Conservation (phyloP, 2,797 vertebrate genomes). For the Poecilia wingei region DNA sequence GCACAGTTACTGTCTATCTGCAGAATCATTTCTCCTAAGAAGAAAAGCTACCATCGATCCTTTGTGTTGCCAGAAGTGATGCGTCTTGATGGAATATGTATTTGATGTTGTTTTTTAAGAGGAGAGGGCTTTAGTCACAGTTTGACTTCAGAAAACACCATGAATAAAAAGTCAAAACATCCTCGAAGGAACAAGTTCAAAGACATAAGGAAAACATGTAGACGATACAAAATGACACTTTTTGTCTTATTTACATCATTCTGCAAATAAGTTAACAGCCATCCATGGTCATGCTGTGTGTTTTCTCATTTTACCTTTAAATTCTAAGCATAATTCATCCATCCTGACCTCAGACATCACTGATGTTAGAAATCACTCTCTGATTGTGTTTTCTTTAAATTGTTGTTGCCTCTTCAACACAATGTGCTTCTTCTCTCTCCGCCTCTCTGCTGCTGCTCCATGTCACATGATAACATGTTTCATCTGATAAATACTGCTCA, state of each 20-base stretch:
- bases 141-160: not conserved
- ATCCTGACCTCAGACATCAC: constrained; percentile 40
- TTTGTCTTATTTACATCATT: constrained; percentile 8
- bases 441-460: constrained; percentile 57
- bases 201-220: not conserved
- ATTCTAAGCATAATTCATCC: constrained; percentile 33
- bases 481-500: constrained; percentile 74
- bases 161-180: not conserved
- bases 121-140: not conserved
- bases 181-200: not conserved
- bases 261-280: constrained; percentile 7
- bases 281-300: not conserved
- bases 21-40: not conserved
- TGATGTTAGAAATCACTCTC: constrained; percentile 40
- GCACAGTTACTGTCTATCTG: not conserved
- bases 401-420: constrained; percentile 40
- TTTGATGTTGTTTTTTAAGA: not conserved
- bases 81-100: not conserved
- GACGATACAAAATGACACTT: not conserved
- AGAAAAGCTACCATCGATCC: not conserved
- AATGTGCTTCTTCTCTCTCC: constrained; percentile 55
- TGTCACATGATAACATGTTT: constrained; percentile 71
- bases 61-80: not conserved
- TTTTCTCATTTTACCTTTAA: constrained; percentile 22
- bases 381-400: constrained; percentile 27